phyloP scores from a whole-genome alignment of 2,797 vertebrate species.

The Phylloscopus collybita region DNA sequence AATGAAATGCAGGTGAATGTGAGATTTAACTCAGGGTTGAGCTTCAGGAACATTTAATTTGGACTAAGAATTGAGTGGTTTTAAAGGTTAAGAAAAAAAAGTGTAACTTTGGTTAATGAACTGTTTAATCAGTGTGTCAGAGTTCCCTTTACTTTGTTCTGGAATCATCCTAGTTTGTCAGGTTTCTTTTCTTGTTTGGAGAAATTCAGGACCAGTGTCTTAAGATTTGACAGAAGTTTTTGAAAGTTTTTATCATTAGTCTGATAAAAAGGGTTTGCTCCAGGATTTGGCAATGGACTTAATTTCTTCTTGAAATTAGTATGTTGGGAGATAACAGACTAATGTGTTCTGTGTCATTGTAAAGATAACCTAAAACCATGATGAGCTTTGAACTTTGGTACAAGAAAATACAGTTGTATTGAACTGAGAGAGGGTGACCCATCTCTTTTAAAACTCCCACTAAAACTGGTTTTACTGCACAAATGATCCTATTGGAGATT shows the following conservation, averaged over 20 bases:
- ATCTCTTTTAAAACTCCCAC: neutral
- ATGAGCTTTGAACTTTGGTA: neutral
- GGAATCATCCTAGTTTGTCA: neutral
- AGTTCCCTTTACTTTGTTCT: neutral
- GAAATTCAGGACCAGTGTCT: neutral
- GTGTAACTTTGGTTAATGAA: neutral
- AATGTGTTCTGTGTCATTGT: neutral
- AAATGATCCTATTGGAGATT: neutral
- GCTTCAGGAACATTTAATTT: neutral
- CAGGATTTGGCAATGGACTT: neutral
- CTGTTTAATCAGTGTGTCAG: neutral
- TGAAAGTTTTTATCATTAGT: neutral
- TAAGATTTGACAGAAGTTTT: neutral
- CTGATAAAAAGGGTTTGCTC: neutral
- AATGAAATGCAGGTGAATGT: neutral
- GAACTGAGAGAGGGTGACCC: neutral
- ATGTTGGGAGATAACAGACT: neutral
- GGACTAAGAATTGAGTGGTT: neutral
- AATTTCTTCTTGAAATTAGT: slow-evolving; percentile 1
- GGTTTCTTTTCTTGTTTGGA: neutral
- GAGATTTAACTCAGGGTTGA: neutral
- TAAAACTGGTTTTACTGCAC: neutral
- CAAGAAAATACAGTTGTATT: neutral
- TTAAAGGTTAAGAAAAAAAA: neutral
- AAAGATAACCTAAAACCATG: neutral